Conservation (phyloP, 2,113 vertebrate genomes). For the Aegithalos caudatus region DNA sequence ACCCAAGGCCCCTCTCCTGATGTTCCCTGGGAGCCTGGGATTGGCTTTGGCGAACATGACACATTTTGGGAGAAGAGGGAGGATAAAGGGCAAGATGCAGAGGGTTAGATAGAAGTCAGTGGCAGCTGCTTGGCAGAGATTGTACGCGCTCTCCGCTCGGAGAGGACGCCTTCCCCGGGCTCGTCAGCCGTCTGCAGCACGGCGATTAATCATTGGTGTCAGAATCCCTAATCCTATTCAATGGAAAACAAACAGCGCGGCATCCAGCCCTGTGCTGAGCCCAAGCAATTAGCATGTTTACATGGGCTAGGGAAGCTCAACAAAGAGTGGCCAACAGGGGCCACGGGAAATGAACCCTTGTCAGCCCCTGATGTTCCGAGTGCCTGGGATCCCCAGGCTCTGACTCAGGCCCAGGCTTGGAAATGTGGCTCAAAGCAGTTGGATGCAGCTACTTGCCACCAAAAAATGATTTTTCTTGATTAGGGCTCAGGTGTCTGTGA, state of each 20-base stretch:
- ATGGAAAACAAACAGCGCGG: constrained; percentile 89
- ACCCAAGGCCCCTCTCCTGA: neutral
- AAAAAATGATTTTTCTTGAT: neutral
- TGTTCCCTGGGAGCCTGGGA: neutral
- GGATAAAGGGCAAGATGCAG: constrained; percentile 42
- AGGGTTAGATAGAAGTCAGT: constrained; percentile 65
- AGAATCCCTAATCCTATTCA: constrained; percentile 94
- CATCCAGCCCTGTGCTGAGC: constrained; percentile 84
- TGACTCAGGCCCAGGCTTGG: neutral
- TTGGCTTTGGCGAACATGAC: neutral
- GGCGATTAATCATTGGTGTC: constrained; percentile 97
- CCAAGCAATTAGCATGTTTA: constrained; percentile 77
- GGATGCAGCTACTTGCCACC: neutral
- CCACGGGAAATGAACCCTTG: constrained; percentile 43
- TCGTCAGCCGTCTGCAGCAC: constrained; percentile 88
- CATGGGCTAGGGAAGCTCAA: constrained; percentile 68
- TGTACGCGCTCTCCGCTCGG: constrained; percentile 81
- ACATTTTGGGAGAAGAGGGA: neutral
- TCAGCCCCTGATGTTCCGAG: constrained; percentile 24
- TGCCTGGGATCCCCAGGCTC: neutral
- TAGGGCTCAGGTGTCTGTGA: neutral
- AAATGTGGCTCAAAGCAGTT: neutral
- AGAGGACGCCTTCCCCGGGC: constrained; percentile 85
- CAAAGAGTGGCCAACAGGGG: constrained; percentile 68
- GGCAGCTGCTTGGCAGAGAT: constrained; percentile 95